Evolutionary conservation across 1,140 invertebrate species (phyloP).

Genomic region (Drosophila leontia): DNA sequence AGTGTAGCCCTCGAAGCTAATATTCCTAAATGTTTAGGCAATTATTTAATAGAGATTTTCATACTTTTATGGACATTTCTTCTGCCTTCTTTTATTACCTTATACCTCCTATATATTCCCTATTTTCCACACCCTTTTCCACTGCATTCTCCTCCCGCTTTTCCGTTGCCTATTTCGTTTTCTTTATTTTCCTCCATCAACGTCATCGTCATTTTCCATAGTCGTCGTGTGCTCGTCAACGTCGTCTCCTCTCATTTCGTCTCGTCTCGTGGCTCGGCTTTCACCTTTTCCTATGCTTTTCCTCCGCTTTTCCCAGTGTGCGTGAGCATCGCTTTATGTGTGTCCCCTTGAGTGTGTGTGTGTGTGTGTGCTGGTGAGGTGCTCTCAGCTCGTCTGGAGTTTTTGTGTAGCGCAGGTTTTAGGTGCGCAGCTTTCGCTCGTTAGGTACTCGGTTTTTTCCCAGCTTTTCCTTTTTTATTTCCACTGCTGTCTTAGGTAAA

Average conservation of each 20-base stretch:
- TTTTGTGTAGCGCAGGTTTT: constrained; percentile 73
- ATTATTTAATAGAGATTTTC: constrained; percentile 9
- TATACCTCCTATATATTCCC: constrained; percentile 13
- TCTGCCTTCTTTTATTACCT: constrained; percentile 8
- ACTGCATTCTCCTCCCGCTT: not conserved
- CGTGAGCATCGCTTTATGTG: constrained; percentile 30
- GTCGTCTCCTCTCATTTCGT: constrained; percentile 52
- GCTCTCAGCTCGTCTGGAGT: constrained; percentile 69
- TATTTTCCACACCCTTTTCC: constrained; percentile 14
- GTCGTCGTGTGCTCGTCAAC: constrained; percentile 59
- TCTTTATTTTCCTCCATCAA: constrained; percentile 21
- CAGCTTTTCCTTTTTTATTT: constrained; percentile 41
- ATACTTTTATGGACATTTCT: not conserved
- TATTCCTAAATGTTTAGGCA: not conserved
- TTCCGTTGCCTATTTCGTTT: not conserved
- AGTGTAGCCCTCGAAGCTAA: not conserved
- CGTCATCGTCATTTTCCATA: constrained; percentile 43
- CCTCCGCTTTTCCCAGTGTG: constrained; percentile 10
- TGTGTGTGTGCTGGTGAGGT: constrained; percentile 41
- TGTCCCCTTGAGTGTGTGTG: constrained; percentile 14
- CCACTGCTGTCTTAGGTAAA: constrained; percentile 80
- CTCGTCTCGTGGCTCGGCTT: constrained; percentile 66
- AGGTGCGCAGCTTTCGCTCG: constrained; percentile 72
- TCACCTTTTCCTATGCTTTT: constrained; percentile 54
- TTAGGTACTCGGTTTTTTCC: constrained; percentile 67